phyloP scores from a whole-genome alignment of 2,888 invertebrate genomes.

The Cataglyphis altisquamis region DNA sequence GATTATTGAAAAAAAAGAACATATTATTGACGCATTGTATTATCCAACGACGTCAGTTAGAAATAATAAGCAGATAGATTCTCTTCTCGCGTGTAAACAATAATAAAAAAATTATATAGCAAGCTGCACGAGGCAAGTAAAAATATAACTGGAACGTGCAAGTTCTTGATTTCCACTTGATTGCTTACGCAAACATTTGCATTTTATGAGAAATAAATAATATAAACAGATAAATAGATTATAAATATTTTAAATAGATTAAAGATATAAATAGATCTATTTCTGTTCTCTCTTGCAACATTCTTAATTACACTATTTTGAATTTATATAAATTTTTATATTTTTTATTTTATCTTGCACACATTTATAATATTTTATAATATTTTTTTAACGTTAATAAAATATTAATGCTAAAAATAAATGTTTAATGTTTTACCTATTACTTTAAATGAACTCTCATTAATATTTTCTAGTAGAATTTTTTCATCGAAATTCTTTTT shows the following conservation, averaged over 20 bases:
- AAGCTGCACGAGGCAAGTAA: slow-evolving; percentile 3
- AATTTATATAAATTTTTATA: slow-evolving; percentile 7
- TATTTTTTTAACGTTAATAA: not conserved
- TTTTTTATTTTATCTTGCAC: not conserved
- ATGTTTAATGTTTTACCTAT: not conserved
- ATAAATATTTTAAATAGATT: not conserved
- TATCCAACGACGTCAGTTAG: slow-evolving; percentile 1
- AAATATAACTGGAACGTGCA: slow-evolving; percentile 27
- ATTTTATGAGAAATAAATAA: not conserved
- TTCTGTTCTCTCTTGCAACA: not conserved
- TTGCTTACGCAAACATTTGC: slow-evolving; percentile 31
- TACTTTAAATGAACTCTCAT: not conserved
- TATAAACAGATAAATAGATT: not conserved
- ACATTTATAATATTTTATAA: not conserved
- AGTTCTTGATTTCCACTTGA: slow-evolving; percentile 35
- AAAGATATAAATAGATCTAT: not conserved
- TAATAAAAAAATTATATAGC: not conserved
- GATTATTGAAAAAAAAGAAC: slow-evolving; percentile 4
- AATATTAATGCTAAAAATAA: not conserved
- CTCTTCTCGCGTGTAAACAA: not conserved
- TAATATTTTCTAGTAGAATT: not conserved
- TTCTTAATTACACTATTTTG: not conserved
- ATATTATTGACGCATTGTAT: slow-evolving; percentile 15
- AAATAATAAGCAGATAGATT: slow-evolving; percentile 34
- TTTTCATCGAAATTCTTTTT: not conserved